Conservation (phyloP, 2,113 vertebrate species). For the Carassius carassius region DNA sequence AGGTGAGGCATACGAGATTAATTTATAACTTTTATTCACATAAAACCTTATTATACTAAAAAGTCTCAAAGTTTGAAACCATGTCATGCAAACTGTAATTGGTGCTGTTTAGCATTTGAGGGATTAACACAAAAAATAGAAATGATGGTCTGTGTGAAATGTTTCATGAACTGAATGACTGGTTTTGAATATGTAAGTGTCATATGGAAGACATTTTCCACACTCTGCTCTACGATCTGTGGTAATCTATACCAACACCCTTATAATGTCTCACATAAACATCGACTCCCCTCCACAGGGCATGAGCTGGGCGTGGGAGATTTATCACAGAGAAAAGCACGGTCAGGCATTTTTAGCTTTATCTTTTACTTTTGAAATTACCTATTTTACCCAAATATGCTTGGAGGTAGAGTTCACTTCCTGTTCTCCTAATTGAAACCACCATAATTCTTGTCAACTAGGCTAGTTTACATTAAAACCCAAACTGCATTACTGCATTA, state of each 20-base stretch:
- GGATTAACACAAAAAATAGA: background rate
- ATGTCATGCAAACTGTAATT: background rate
- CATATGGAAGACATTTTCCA: constrained; percentile 39
- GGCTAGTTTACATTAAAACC: constrained; percentile 17
- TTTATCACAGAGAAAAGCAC: background rate
- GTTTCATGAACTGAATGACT: constrained; percentile 11
- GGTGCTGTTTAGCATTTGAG: background rate
- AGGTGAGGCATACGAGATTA: too few relatives aligned
- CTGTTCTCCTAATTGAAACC: constrained; percentile 22
- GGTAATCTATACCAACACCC: constrained; percentile 41
- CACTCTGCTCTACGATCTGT: constrained; percentile 10
- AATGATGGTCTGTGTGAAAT: too few relatives aligned
- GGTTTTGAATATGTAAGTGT: constrained; percentile 15
- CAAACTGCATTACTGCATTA: constrained; percentile 4
- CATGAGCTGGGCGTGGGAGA: constrained; percentile 1
- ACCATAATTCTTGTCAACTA: background rate
- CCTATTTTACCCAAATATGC: background rate
- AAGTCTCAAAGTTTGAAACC: background rate
- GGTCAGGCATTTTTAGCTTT: too few relatives aligned
- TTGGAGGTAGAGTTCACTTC: constrained; percentile 2
- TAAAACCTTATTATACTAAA: background rate
- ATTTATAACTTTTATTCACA: background rate
- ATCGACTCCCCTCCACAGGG: background rate
- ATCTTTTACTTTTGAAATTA: constrained; percentile 11
- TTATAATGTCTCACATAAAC: constrained; percentile 23